A percentile compares a stretch with the other conserved stretches of the same genome.
These are phyloP conservation scores for Phoeniculus purpureus DNA, from an alignment of 2,797 vertebrate genomes.

Conservation along the genomic window DNA sequence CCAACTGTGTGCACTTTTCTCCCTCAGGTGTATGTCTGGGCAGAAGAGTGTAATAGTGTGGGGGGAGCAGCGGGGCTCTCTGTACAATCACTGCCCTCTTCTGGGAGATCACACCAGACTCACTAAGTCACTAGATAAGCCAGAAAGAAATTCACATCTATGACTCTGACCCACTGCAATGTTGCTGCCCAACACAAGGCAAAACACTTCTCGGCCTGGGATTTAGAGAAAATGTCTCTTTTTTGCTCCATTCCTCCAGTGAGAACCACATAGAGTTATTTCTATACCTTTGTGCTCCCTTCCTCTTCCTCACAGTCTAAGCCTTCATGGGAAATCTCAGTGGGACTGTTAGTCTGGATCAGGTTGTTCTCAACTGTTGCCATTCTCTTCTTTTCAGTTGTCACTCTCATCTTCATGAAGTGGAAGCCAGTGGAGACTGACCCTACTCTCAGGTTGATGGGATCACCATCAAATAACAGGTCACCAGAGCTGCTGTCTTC, in stretches of 20 bases:
- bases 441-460: constrained; percentile 85
- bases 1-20: neutral
- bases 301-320: constrained; percentile 73
- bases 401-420: constrained; percentile 85
- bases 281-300: constrained; percentile 45
- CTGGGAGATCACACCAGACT: neutral
- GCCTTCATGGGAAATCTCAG: constrained; percentile 74
- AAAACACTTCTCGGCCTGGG: neutral
- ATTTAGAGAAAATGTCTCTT: neutral
- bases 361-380: constrained; percentile 51
- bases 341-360: constrained; percentile 39
- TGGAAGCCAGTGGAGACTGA: constrained; percentile 89
- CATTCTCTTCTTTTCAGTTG: constrained; percentile 84
- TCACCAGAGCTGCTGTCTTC: constrained; percentile 56
- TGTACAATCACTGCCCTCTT: neutral
- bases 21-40: neutral
- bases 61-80: neutral
- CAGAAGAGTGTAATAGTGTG: no score
- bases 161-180: fast-evolving
- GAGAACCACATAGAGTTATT: neutral
- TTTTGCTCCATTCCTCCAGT: neutral
- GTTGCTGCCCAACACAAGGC: neutral
- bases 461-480: constrained; percentile 85
- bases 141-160: neutral
- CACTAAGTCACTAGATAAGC: neutral